A percentile compares a stretch with the other conserved stretches of the same genome.
Conservation (phyloP, 2,113 vertebrate genomes). For the Ptilonorhynchus violaceus region DNA sequence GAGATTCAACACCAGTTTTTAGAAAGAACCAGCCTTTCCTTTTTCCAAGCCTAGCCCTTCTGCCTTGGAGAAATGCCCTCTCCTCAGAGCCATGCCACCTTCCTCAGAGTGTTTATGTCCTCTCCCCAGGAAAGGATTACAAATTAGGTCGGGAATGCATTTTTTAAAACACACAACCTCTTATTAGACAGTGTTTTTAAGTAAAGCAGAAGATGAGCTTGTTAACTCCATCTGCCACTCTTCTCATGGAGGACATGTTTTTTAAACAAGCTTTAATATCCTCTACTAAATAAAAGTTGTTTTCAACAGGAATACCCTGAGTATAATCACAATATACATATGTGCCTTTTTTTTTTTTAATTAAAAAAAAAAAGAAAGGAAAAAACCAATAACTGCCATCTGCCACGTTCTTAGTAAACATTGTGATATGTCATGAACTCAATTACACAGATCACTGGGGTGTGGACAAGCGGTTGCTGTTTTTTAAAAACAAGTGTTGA, state of each 20-base stretch:
- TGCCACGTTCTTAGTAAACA: conserved; percentile 32
- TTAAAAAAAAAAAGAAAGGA: background rate
- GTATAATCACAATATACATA: background rate
- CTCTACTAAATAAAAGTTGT: background rate
- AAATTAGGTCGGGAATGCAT: background rate
- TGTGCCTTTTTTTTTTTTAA: background rate
- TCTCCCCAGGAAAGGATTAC: background rate
- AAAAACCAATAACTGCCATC: background rate
- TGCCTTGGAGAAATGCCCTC: background rate
- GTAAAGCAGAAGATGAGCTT: background rate
- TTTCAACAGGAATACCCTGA: background rate
- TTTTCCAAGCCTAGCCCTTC: background rate
- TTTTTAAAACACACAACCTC: background rate
- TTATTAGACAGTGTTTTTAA: background rate
- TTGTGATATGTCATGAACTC: background rate
- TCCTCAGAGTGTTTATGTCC: background rate
- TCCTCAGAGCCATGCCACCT: background rate
- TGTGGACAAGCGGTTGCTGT: background rate
- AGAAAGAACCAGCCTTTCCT: background rate
- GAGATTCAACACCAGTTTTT: background rate
- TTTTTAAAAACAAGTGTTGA: conserved; percentile 18
- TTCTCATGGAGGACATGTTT: background rate
- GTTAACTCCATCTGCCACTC: background rate
- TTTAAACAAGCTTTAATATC: background rate
- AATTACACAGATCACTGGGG: background rate